phyloP scores from a whole-genome alignment of 2,113 vertebrate species.

The Xenopus laevis region DNA sequence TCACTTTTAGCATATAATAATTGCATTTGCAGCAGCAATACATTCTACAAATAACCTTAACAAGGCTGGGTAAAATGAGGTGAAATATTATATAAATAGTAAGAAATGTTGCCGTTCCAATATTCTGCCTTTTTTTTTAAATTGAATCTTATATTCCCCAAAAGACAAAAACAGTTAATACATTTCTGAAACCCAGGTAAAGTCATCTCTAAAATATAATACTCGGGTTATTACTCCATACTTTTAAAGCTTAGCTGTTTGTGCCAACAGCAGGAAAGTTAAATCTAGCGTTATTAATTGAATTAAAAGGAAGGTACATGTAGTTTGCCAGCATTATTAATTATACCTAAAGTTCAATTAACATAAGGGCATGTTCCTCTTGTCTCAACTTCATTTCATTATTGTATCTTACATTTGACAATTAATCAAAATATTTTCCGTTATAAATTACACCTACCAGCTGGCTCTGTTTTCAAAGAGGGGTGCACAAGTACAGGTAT shows the following conservation, averaged over 20 bases:
- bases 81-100: slow-evolving; percentile 33
- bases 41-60: slow-evolving; percentile 31
- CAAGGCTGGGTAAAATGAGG: slow-evolving; percentile 31
- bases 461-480: too few relatives aligned
- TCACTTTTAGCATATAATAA: slow-evolving; percentile 37
- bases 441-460: too few relatives aligned
- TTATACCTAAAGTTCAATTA: too few relatives aligned
- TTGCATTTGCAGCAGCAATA: slow-evolving; percentile 6
- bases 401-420: too few relatives aligned
- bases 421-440: too few relatives aligned
- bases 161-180: slow-evolving; percentile 38
- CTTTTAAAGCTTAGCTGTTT: slow-evolving; percentile 37
- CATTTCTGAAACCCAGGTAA: slow-evolving; percentile 34
- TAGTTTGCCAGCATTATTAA: too few relatives aligned
- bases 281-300: background rate
- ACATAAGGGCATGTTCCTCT: too few relatives aligned
- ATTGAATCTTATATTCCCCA: slow-evolving; percentile 33
- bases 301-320: too few relatives aligned
- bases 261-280: slow-evolving; percentile 20
- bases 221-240: slow-evolving; percentile 4
- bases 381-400: too few relatives aligned
- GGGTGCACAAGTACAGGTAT: too few relatives aligned
- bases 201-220: slow-evolving; percentile 42
- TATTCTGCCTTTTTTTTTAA: slow-evolving; percentile 5
- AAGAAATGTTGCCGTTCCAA: slow-evolving; percentile 6